These are phyloP conservation scores for Trypoxylon attenuatum DNA, from an alignment of 2,888 invertebrate species.

Conservation along the genomic window DNA sequence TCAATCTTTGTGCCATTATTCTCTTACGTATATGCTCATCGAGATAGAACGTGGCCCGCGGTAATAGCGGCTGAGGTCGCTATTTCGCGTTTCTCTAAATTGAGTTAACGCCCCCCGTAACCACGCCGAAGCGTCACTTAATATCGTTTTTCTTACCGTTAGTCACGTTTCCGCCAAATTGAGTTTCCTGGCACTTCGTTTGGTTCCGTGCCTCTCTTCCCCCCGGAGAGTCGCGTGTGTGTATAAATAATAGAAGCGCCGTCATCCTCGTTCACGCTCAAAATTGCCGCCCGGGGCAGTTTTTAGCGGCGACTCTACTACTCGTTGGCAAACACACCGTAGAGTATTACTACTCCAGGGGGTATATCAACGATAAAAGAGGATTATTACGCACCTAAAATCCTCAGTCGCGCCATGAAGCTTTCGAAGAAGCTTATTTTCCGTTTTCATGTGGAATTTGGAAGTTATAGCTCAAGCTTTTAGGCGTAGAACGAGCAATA, in stretches of 20 bases:
- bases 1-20: conserved; percentile 32
- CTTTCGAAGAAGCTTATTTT: too few relatives aligned
- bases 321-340: background rate
- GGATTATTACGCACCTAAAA: too few relatives aligned
- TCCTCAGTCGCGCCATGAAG: too few relatives aligned
- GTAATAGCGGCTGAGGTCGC: conserved; percentile 1
- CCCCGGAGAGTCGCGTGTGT: conserved; percentile 1
- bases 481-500: too few relatives aligned
- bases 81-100: conserved; percentile 36
- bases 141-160: conserved; percentile 43
- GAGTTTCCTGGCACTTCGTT: conserved; percentile 14
- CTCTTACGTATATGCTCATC: conserved; percentile 7
- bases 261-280: background rate
- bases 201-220: conserved; percentile 1
- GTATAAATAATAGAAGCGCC: conserved; percentile 29
- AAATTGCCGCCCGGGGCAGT: background rate
- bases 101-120: conserved; percentile 31
- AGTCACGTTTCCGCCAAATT: conserved; percentile 37
- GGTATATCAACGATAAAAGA: too few relatives aligned
- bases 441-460: too few relatives aligned
- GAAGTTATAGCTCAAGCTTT: too few relatives aligned
- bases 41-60: background rate
- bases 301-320: conserved; percentile 1
- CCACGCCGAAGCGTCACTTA: conserved; percentile 30
- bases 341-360: too few relatives aligned